Evolutionary conservation across 2,797 vertebrate genomes (phyloP), one percentile per base, ranked within the genome.

Genomic region (Anguilla obscura): DNA sequence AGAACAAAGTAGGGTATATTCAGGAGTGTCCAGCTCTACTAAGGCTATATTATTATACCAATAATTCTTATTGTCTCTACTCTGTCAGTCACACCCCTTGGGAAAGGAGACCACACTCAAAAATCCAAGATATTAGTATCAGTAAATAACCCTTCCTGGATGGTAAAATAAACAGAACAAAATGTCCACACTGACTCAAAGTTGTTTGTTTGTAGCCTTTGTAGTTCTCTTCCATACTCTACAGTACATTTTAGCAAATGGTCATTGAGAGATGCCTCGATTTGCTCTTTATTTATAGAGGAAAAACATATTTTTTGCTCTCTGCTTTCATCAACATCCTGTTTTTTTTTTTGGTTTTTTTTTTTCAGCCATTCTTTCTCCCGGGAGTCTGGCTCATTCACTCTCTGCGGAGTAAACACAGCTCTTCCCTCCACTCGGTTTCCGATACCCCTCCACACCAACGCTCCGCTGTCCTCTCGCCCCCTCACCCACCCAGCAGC

Each of bases 181-280:
- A 74, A 80, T 74, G 69, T 40, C 76, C 76, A 80, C 76, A 80
- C 33, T 36, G 71, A 74, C 30, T 80, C 76, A 80, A 45, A 45
- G 76, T 24, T 80, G 76, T 80, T 24, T 80, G 76, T 80, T 45
- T 80, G 76, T 80, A 80, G 76, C 16, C 33, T 80, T 80, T 40
- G 76, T 40, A 80, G 76, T 45, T 45, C 36, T 80, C 33, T 40
- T 45, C 33, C 24, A 3, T 40, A 21, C 76, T 80, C 36, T 5
- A 33, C 76, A 80, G 76, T 80, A 45, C 36, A 80, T 21, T 45
- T 40, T 45, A 24, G 14, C 36, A 40, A 80, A 80, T 80, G 76
- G 76, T 80, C 76, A 80, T 80, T 45, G 76, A 21, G 76, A 80
- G 76, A 21, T 36, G 45, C 76, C 45, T 45, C 33, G 36, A 80